Conservation (phyloP, 1,140 invertebrate species). For the Pseudomyrmex pallidus region DNA sequence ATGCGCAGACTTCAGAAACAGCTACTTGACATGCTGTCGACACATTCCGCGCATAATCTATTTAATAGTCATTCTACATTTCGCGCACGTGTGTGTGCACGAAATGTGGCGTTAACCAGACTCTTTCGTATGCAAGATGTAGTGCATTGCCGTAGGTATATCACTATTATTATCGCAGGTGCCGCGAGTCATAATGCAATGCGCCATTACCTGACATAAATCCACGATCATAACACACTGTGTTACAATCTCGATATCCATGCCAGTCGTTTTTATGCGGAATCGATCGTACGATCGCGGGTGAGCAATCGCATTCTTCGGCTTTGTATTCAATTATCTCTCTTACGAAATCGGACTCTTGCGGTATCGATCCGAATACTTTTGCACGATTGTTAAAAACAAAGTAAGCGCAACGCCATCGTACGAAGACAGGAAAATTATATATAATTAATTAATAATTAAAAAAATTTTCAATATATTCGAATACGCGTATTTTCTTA, state of each 20-base stretch:
- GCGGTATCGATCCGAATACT: not conserved
- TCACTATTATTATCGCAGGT: slow-evolving; percentile 55
- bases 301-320: slow-evolving; percentile 56
- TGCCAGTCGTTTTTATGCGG: slow-evolving; percentile 41
- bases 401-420: too few relatives aligned
- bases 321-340: slow-evolving; percentile 19
- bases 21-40: slow-evolving; percentile 30
- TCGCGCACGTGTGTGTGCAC: slow-evolving; percentile 15
- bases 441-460: too few relatives aligned
- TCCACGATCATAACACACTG: slow-evolving; percentile 40
- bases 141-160: slow-evolving; percentile 30
- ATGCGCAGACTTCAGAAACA: slow-evolving; percentile 47
- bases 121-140: slow-evolving; percentile 43
- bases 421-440: too few relatives aligned
- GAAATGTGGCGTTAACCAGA: slow-evolving; percentile 31
- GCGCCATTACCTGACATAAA: slow-evolving; percentile 53
- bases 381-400: slow-evolving; percentile 22
- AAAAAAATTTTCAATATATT: too few relatives aligned
- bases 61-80: slow-evolving; percentile 58
- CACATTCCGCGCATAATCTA: slow-evolving; percentile 51
- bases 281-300: slow-evolving; percentile 37
- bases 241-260: slow-evolving; percentile 15
- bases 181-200: slow-evolving; percentile 45
- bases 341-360: slow-evolving; percentile 39
- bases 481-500: too few relatives aligned